Conservation (phyloP, 2,797 vertebrate genomes). For the Tympanoctomys barrerae region DNA sequence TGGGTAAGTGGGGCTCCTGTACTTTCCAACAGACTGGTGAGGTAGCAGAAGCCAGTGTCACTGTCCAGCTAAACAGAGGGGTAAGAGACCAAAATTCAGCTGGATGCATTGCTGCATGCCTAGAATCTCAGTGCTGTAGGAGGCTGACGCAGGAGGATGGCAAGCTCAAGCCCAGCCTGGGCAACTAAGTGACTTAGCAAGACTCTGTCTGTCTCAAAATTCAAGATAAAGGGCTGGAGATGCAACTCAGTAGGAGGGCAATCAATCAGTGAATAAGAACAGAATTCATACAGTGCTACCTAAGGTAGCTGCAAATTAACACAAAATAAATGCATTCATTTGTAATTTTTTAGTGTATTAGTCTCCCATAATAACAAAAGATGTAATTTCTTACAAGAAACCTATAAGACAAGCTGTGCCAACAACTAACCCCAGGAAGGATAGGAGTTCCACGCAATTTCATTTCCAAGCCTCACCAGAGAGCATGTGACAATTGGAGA, state of each 20-base stretch:
- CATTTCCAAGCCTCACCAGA: constrained; percentile 19
- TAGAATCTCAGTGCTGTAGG: neutral
- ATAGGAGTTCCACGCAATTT: neutral
- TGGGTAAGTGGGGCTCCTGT: neutral
- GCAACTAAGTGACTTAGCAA: neutral
- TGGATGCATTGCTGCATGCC: neutral
- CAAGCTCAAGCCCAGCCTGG: neutral
- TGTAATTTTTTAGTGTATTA: neutral
- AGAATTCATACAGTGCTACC: neutral
- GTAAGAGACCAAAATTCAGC: neutral
- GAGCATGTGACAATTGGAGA: neutral
- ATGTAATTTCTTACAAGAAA: neutral
- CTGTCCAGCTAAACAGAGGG: neutral
- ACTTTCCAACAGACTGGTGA: neutral
- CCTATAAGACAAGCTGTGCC: neutral
- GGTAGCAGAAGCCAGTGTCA: neutral
- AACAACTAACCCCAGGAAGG: neutral
- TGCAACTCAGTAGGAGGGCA: neutral
- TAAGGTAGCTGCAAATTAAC: neutral
- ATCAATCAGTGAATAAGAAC: neutral
- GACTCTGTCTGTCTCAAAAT: neutral
- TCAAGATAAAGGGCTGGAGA: neutral
- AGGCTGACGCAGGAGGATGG: neutral
- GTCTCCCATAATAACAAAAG: neutral
- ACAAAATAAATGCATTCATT: neutral